Evolutionary conservation across 64 coral and sea anemone genomes (phyloP).

Genomic region (Montipora capricornis): DNA sequence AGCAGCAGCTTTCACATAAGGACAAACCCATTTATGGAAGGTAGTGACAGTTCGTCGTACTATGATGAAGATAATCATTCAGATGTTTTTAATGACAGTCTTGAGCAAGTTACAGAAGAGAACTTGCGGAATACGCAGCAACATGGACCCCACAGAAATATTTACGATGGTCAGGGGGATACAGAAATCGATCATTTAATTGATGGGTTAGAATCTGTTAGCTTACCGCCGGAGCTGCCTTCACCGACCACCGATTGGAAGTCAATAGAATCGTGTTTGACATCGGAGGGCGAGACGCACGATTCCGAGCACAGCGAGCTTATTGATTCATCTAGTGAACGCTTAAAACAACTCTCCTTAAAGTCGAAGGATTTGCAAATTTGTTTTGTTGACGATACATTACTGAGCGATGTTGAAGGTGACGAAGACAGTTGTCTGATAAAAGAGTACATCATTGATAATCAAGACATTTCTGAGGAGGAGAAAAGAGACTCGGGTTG

Average conservation of each 20-base stretch:
- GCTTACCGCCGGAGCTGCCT: slow-evolving; percentile 70
- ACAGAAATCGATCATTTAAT: slow-evolving; percentile 40
- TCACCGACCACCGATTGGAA: slow-evolving; percentile 97
- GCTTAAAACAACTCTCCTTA: slow-evolving; percentile 64
- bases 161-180: slow-evolving; percentile 29
- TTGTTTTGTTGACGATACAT: slow-evolving; percentile 93
- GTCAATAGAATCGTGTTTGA: slow-evolving; percentile 93
- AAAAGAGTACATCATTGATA: slow-evolving; percentile 87
- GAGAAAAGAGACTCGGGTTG: slow-evolving; percentile 94
- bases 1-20: slow-evolving; percentile 61
- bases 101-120: slow-evolving; percentile 73
- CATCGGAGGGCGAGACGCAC: slow-evolving; percentile 75
- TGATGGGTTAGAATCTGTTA: slow-evolving; percentile 67
- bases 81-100: slow-evolving; percentile 94
- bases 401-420: slow-evolving; percentile 75
- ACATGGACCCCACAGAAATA: slow-evolving; percentile 21
- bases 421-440: slow-evolving; percentile 92
- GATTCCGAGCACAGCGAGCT: slow-evolving; percentile 69
- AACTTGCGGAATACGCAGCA: slow-evolving; percentile 10
- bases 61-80: slow-evolving; percentile 58
- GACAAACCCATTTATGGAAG: slow-evolving; percentile 84
- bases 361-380: slow-evolving; percentile 90
- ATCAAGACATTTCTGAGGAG: slow-evolving; percentile 80
- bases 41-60: slow-evolving; percentile 26
- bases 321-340: slow-evolving; percentile 58